Base-by-base conservation (phyloP, 2,113 vertebrate genomes). In the Acanthisitta chloris region DNA sequence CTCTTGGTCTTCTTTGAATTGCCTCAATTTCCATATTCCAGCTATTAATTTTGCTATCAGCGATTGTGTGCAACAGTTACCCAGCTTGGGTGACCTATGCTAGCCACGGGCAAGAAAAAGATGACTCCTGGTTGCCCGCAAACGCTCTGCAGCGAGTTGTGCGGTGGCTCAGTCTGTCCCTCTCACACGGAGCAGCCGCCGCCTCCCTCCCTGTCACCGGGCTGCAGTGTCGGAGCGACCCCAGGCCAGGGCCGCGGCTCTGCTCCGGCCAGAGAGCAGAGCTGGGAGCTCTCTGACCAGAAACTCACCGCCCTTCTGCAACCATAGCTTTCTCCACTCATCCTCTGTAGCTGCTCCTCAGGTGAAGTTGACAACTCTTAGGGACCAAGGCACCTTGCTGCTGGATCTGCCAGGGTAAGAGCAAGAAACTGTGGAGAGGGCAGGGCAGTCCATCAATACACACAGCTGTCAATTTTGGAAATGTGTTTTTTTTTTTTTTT, bases 171-270 rank as follows among this genome's bases (percentile, higher is more conserved):
- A 4, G 18, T 46, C 45, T 7, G 59, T n/a, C 13, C 62, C 4
- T 3, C 7, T 57, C 33, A 0, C 34, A 14, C 0, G 5, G 52
- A 76, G 62, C 45, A 52, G 71, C 17, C 1, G 2, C 29, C 4
- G 4, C 15, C 24, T n/a, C 29, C 31, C 57, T 36, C 8, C 24
- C 17, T 1, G 5, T 3, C 17, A 10, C 1, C 3, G 4, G 1
- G 15, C 23, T 2, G 0, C 5, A 0, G 5, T 0, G 0, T 23
- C 3, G 2, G 40, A n/a, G 64, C 31, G 52, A 38, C 4, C 38
- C 15, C 1, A 6, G 25, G 49, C 25, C 1, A 9, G 13, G 38
- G 16, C 52, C 0, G 9, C 33, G 31, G 42, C 0, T 62, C 45
- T 46, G 40, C 74, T 23, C 21, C 0, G 1, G 26, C 9, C 17